Conservation (phyloP, 2,797 vertebrate species). For the Sternotherus odoratus region DNA sequence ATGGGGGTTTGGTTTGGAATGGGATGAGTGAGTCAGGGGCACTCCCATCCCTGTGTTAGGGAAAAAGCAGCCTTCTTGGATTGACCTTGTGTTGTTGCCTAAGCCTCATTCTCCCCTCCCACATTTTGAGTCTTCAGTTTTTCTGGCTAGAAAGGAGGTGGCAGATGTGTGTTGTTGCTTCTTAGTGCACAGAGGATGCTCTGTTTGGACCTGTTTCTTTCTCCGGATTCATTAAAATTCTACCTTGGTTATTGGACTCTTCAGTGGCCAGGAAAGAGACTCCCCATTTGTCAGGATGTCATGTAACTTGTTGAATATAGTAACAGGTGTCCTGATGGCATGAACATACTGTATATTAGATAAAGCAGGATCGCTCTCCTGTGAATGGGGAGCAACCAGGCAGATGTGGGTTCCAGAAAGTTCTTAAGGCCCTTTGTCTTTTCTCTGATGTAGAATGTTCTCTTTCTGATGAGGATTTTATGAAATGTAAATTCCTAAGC, state of each 20-base stretch:
- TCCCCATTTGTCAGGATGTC: neutral
- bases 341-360: neutral
- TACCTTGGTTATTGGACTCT: neutral
- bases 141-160: neutral
- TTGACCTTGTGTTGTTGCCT: neutral
- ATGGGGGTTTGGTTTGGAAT: neutral
- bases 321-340: neutral
- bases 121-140: neutral
- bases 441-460: neutral
- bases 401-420: neutral
- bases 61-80: neutral
- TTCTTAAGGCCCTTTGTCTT: neutral
- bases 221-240: neutral
- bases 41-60: neutral
- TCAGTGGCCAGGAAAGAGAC: neutral
- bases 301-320: rapidly evolving
- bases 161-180: neutral
- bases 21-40: neutral
- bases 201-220: neutral
- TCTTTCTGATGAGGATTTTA: neutral
- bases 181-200: neutral
- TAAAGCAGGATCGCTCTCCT: neutral
- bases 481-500: neutral
- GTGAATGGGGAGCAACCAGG: neutral
- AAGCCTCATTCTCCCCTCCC: neutral